Conservation (phyloP, 1,140 invertebrate species). For the Brachionus rubens region DNA sequence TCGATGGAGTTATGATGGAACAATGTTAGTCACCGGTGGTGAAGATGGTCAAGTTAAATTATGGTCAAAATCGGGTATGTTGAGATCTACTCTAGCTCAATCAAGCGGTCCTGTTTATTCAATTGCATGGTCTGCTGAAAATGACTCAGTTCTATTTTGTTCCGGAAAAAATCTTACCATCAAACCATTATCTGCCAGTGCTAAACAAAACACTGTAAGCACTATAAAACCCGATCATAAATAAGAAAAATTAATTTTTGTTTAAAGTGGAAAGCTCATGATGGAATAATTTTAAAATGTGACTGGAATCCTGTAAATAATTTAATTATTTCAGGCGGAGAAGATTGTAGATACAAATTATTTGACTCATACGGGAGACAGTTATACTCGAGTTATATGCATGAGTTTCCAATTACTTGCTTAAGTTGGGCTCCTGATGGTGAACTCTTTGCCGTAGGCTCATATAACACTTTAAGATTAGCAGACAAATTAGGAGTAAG, state of each 20-base stretch:
- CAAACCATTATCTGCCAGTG: slow-evolving; percentile 82
- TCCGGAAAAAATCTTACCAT: slow-evolving; percentile 78
- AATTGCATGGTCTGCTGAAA: slow-evolving; percentile 81
- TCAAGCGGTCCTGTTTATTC: slow-evolving; percentile 66
- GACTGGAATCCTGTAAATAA: slow-evolving; percentile 84
- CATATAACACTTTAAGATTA: slow-evolving; percentile 83
- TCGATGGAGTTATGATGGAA: slow-evolving; percentile 85
- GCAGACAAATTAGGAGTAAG: slow-evolving; percentile 79
- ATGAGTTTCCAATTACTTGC: slow-evolving; percentile 85
- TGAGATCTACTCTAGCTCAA: slow-evolving; percentile 82
- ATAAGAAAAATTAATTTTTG: background rate
- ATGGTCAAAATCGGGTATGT: slow-evolving; percentile 91
- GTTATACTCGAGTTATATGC: slow-evolving; percentile 74
- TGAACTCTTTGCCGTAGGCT: slow-evolving; percentile 84
- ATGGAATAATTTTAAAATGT: slow-evolving; percentile 79
- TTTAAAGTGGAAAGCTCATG: slow-evolving; percentile 85
- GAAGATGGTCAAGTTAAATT: slow-evolving; percentile 94
- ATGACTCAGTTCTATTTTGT: slow-evolving; percentile 76
- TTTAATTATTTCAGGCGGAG: slow-evolving; percentile 84
- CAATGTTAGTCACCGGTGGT: slow-evolving; percentile 82
- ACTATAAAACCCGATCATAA: background rate
- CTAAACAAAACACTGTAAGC: slow-evolving; percentile 74
- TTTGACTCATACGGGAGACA: slow-evolving; percentile 87
- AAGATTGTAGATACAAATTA: slow-evolving; percentile 90
- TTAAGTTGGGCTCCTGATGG: slow-evolving; percentile 85